Percentiles rank a stretch among this genome's conserved stretches.
Conservation (phyloP, 2,888 invertebrate species). For the Epistrophe grossulariae region DNA sequence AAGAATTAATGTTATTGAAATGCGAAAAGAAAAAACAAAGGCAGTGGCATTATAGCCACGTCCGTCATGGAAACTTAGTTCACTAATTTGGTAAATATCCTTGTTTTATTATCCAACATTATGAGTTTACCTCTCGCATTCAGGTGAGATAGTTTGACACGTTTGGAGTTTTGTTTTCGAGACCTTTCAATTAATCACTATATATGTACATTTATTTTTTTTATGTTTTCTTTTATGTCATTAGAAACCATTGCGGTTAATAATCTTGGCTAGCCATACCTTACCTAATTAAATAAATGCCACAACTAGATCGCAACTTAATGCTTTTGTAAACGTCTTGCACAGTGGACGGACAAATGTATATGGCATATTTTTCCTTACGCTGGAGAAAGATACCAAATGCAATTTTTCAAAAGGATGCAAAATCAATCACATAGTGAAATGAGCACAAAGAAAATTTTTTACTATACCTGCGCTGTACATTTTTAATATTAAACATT, state of each 20-base stretch:
- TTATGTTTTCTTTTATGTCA: not conserved
- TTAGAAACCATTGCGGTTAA: not conserved
- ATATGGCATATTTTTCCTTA: no score
- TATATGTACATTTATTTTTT: not conserved
- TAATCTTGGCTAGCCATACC: not conserved
- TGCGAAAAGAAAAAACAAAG: not conserved
- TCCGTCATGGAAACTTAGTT: constrained; percentile 5
- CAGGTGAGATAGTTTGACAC: constrained; percentile 17
- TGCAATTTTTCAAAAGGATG: no score
- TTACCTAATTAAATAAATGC: no score
- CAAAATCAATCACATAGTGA: no score
- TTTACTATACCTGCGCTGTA: no score
- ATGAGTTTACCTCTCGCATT: not conserved
- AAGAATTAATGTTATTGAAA: not conserved
- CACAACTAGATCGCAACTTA: no score
- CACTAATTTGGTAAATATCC: constrained; percentile 4
- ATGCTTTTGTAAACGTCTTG: no score
- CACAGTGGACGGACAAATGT: no score
- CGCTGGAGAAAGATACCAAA: no score
- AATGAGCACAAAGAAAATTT: no score
- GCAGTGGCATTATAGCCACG: not conserved
- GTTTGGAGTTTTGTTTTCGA: not conserved
- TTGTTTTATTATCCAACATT: constrained; percentile 10
- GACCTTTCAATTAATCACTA: constrained; percentile 9
- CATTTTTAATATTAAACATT: no score